phyloP scores from a whole-genome alignment of 2,888 invertebrate species.

The Limnephilus marmoratus region DNA sequence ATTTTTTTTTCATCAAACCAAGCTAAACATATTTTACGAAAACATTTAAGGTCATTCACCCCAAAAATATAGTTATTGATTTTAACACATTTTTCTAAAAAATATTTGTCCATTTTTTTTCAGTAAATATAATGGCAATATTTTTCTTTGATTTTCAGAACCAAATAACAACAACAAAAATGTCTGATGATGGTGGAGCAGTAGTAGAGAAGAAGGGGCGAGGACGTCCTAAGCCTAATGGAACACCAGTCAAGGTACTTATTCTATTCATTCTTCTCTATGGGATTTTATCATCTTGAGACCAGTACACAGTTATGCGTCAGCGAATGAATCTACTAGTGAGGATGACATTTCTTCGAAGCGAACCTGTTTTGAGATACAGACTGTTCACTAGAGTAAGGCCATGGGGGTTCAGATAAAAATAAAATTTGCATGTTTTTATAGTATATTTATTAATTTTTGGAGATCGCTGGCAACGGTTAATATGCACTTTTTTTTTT shows the following conservation, averaged over 20 bases:
- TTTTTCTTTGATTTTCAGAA: constrained; percentile 53
- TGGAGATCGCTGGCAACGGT: too few species aligned
- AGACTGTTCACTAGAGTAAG: background rate
- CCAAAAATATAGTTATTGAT: background rate
- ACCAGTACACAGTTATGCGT: background rate
- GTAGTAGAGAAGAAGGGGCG: constrained; percentile 77
- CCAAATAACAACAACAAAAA: constrained; percentile 66
- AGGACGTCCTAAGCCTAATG: constrained; percentile 76
- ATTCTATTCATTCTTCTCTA: background rate
- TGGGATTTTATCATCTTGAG: background rate
- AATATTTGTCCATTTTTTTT: constrained; percentile 3
- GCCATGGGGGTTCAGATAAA: too few species aligned
- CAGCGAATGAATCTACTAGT: background rate
- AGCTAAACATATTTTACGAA: background rate
- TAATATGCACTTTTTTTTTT: too few species aligned
- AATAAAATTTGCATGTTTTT: too few species aligned
- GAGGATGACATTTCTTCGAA: background rate
- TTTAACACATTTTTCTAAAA: constrained; percentile 14
- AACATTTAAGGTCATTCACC: background rate
- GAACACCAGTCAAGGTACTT: constrained; percentile 70
- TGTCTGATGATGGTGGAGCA: constrained; percentile 78
- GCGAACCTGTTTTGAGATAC: background rate
- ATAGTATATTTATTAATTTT: too few species aligned
- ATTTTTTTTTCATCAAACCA: background rate
- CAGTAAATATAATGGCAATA: background rate